Evolutionary conservation across 2,888 invertebrate species (phyloP), one percentile per base, ranked within the genome.

Genomic region (Rhamphomyia laevipes): DNA sequence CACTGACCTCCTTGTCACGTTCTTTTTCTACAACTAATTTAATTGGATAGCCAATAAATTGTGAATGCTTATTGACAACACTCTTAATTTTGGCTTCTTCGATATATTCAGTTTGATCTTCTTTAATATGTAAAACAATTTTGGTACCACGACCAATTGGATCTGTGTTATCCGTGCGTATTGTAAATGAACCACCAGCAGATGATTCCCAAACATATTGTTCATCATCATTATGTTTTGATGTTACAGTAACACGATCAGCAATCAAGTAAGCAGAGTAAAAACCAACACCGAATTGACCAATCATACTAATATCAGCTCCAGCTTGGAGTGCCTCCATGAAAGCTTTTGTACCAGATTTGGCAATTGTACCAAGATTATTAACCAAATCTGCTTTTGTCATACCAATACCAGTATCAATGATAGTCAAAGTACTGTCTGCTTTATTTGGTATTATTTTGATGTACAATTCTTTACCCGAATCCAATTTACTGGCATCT

Each of bases 201-300:
- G 93, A 86, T 0, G 96, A 96, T 68, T 99, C 96, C 97, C 99
- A 99, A 55, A 88, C 73, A 74, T 99, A 96, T 67, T 93, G 93
- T 61, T 97, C 97, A 64, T 99, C 97, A 68, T 99, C 97, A 64
- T 97, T 97, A 78, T 93, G 84, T 70, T 94, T 97, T 0, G 95
- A 94, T 56, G 85, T 80, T 1, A 99, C 97, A 0, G 86, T 85
- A 10, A 95, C 94, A 64, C 81, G 81, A 71, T 99, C 97, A 37
- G 97, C 96, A 45, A 99, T 82, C 57, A 99, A 75, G 73, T 97
- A 99, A 44, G 96, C 94, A 0, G 97, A 99, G 74, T 97, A 99
- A 82, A 99, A 99, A 74, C 97, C 97, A 57, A 99, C 99, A 80
- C 97, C 97, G 73, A 99, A 99, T 74, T 99, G 97, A 73, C 99